Evolutionary conservation across 2,888 invertebrate genomes (phyloP), one percentile per base, ranked within the genome.

Genomic region (Linnaemya vulpina): DNA sequence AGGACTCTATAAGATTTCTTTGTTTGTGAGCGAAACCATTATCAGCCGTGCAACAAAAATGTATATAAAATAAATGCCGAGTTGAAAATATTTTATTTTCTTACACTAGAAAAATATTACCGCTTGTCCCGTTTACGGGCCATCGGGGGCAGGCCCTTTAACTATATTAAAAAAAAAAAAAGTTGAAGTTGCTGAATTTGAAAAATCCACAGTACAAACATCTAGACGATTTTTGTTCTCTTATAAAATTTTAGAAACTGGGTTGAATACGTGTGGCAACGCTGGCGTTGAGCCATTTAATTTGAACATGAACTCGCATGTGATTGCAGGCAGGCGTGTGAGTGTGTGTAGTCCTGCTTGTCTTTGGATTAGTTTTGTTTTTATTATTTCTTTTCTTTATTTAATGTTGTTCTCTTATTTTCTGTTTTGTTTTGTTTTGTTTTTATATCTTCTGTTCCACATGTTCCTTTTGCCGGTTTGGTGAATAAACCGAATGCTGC

Each of bases 381-480:
- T 71, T 68, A 71, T 78, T 68, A 43, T 78, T 46, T 70, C 62
- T 58, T 79, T 46, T 22, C 51, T 60, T 83, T 15, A 43, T 67
- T 77, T 15, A 74, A 67, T 62, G 43, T 73, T 78, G 51, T 38
- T n/a, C n/a, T n/a, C 35, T 58, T 35, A 51, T 38, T 68, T 58
- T 46, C 25, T 65, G 53, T 62, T 35, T 67, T 13, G 62, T 17
- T 70, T 53, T 49, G 38, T 46, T 30, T 43, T 25, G 22, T 25
- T 71, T 35, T 46, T 40, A 43, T 38, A 62, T 63, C 13, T 71
- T 60, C n/a, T 68, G 51, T 40, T 71, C 73, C 71, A 76, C 76
- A 76, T 77, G 81, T 77, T 77, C 68, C 68, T 67, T 80, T 80
- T 77, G 84, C 76, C 71, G 84, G 73, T 75, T 74, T 74, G 30